These are phyloP conservation scores for Triplophysa dalaica DNA, from an alignment of 2,113 vertebrate species.

Conservation along the genomic window DNA sequence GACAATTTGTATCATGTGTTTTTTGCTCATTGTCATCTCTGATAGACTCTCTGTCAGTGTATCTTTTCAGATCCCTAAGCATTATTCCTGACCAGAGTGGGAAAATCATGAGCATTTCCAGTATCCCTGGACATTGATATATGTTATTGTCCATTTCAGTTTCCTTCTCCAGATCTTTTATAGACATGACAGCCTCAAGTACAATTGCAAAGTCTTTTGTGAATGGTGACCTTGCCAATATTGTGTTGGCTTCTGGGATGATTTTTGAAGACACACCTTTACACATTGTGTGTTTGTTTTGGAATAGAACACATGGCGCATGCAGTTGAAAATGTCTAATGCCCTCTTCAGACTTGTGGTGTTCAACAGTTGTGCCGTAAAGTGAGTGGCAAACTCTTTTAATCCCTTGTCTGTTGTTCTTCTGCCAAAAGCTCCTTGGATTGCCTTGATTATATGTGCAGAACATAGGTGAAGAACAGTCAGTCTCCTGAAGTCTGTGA, in stretches of 20 bases:
- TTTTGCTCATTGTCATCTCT: no score
- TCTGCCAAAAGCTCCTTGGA: neutral
- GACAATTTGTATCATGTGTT: no score
- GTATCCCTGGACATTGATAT: no score
- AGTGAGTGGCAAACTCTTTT: neutral
- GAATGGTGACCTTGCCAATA: constrained; percentile 8
- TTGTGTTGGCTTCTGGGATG: neutral
- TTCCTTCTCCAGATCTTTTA: no score
- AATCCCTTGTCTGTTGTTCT: neutral
- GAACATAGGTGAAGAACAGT: no score
- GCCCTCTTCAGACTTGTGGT: neutral
- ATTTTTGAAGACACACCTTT: neutral
- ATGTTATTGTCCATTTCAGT: no score
- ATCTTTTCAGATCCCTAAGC: no score
- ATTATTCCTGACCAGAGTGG: no score
- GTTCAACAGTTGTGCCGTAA: neutral
- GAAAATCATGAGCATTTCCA: no score
- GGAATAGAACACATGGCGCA: neutral
- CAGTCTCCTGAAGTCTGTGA: no score
- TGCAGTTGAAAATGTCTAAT: neutral
- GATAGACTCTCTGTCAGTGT: no score
- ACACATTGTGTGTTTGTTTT: neutral
- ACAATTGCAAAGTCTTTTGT: neutral
- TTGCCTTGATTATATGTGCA: no score
- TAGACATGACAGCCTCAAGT: constrained; percentile 2